These are phyloP conservation scores for Myripristis murdjan DNA, from an alignment of 2,797 vertebrate genomes.

Conservation along the genomic window DNA sequence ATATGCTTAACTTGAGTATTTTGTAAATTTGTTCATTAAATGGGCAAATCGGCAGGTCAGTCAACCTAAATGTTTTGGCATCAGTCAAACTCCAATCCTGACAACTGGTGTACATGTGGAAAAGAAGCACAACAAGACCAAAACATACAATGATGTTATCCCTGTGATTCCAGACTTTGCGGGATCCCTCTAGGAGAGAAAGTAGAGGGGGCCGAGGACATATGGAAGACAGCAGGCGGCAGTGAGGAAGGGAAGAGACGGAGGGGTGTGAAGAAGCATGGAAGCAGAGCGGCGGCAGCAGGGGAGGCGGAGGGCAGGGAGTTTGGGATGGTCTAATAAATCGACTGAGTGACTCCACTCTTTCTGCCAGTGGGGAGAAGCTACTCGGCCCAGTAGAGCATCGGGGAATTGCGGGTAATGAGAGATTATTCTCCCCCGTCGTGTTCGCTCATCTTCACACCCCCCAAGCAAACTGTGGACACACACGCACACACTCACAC, in stretches of 20 bases:
- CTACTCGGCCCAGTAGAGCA: slow-evolving; percentile 61
- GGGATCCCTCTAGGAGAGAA: too few relatives aligned
- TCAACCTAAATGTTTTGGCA: too few relatives aligned
- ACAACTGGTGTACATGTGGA: too few relatives aligned
- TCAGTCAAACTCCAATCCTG: too few relatives aligned
- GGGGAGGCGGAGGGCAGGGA: slow-evolving; percentile 63
- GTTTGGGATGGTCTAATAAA: slow-evolving; percentile 81
- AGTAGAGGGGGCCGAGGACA: slow-evolving; percentile 42
- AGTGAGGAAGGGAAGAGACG: slow-evolving; percentile 33
- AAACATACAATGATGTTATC: too few relatives aligned
- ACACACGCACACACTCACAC: slow-evolving; percentile 9
- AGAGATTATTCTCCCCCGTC: slow-evolving; percentile 86
- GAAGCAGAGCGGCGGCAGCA: slow-evolving; percentile 53
- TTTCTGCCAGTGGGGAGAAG: slow-evolving; percentile 84
- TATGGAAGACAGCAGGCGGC: slow-evolving; percentile 69
- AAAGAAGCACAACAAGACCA: too few relatives aligned
- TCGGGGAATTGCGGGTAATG: slow-evolving; percentile 83
- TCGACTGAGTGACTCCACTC: slow-evolving; percentile 85
- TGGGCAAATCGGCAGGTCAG: too few relatives aligned
- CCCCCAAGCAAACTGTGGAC: slow-evolving; percentile 20
- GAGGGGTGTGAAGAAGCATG: slow-evolving; percentile 31
- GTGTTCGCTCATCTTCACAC: slow-evolving; percentile 80
- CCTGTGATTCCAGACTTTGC: too few relatives aligned
- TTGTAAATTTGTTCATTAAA: too few relatives aligned
- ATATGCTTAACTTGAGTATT: too few relatives aligned